Base-by-base conservation (phyloP, 2,797 vertebrate species). In the Chromobotia macracanthus region DNA sequence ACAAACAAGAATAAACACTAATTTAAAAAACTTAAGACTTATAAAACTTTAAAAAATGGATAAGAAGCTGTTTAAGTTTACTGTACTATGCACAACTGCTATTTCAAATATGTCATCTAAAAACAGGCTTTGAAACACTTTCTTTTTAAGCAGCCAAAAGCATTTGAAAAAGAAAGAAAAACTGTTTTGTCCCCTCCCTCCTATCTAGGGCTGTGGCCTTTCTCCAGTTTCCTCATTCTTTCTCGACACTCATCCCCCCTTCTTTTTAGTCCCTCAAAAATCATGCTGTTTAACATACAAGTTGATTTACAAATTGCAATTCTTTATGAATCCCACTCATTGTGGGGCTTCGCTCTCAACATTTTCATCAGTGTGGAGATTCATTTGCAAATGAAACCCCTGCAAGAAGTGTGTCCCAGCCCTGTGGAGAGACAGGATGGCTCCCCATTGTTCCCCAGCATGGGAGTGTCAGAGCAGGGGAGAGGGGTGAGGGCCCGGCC, bases 331-430 rank as follows among this genome's bases (percentile, higher is more conserved):
- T 92, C 93, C 93, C 92, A 94, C 95, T 97, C 95, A 96, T 92
- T 96, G 94, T 95, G 93, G 88, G 92, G 92, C 92, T 90, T 92
- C 93, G 88, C 95, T 94, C 94, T 96, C 95, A 93, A 94, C 95
- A 96, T 96, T 97, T 96, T 96, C 95, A 97, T 97, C 95, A 91
- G 93, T 91, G 90, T 88, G 90, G 94, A 94, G 96, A 97, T 95
- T 97, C 95, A 97, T 97, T 98, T 97, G 96, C 96, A 98, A 99
- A 98, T 99, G 97, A 96, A 97, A 98, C 94, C 85, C 95, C 94
- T 86, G 90, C 87, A 95, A 79, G 96, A 94, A 95, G 95, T 93
- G 92, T 94, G 94, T 94, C 95, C 95, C 94, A 93, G 95, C 95
- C 95, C 96, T 95, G 96, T 96, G 96, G 96, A 97, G 96, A 95